phyloP scores from a whole-genome alignment of 2,888 invertebrate genomes.

The Amphipyra tragopoginis region DNA sequence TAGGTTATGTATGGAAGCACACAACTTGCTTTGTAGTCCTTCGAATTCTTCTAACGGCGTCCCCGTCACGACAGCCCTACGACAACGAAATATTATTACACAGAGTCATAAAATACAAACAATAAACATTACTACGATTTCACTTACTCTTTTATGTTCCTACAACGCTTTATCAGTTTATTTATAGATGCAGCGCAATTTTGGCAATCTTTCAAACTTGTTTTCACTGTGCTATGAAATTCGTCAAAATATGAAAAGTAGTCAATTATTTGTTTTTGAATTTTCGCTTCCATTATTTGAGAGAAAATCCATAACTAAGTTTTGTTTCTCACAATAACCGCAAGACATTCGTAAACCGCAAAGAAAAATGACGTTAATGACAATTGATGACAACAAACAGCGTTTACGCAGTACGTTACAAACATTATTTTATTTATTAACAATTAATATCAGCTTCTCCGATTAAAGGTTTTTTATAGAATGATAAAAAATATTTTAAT shows the following conservation, averaged over 20 bases:
- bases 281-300: slow-evolving; percentile 82
- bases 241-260: slow-evolving; percentile 88
- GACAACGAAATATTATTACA: slow-evolving; percentile 42
- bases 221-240: slow-evolving; percentile 83
- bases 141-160: slow-evolving; percentile 86
- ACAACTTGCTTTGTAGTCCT: slow-evolving; percentile 79
- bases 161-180: slow-evolving; percentile 88
- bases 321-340: slow-evolving; percentile 31
- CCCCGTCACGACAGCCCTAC: slow-evolving; percentile 80
- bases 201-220: slow-evolving; percentile 86
- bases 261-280: slow-evolving; percentile 87
- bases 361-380: slow-evolving; percentile 14
- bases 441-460: background rate
- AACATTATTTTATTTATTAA: background rate
- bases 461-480: too few relatives aligned
- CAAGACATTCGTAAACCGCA: slow-evolving; percentile 6
- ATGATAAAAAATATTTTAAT: too few relatives aligned
- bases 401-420: slow-evolving; percentile 18
- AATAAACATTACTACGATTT: slow-evolving; percentile 55
- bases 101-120: slow-evolving; percentile 51
- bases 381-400: slow-evolving; percentile 1
- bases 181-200: slow-evolving; percentile 86
- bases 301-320: slow-evolving; percentile 59
- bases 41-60: slow-evolving; percentile 84
- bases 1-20: slow-evolving; percentile 78